Percentiles rank a stretch among this genome's conserved stretches.
phyloP scores from a whole-genome alignment of 2,888 invertebrate genomes.

The Andrena praecox region DNA sequence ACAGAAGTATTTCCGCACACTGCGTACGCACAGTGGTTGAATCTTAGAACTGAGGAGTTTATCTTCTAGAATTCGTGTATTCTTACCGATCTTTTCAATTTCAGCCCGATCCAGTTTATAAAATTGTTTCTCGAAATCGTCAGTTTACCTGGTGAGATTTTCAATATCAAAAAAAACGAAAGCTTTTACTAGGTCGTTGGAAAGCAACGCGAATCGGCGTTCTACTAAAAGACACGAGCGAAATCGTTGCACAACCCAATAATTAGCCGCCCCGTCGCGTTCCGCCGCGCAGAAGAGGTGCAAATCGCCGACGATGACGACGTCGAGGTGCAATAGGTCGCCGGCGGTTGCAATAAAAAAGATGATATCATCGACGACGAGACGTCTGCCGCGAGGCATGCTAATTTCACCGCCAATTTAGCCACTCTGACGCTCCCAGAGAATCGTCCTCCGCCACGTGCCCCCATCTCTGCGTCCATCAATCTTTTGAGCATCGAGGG shows the following conservation, averaged over 20 bases:
- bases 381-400: constrained; percentile 34
- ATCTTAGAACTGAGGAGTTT: too few relatives aligned
- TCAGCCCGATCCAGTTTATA: too few relatives aligned
- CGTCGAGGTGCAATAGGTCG: constrained; percentile 45
- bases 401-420: constrained; percentile 41
- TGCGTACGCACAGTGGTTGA: too few relatives aligned
- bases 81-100: too few relatives aligned
- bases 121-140: too few relatives aligned
- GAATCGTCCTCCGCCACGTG: neutral
- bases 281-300: constrained; percentile 13
- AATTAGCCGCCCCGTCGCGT: constrained; percentile 15
- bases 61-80: too few relatives aligned
- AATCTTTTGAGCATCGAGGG: neutral
- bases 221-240: neutral
- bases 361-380: constrained; percentile 51
- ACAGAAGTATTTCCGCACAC: too few relatives aligned
- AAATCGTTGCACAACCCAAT: neutral
- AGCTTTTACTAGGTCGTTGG: neutral
- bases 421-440: constrained; percentile 2
- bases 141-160: neutral
- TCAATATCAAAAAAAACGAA: neutral
- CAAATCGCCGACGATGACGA: constrained; percentile 30
- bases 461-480: neutral
- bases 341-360: constrained; percentile 35
- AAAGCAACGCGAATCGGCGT: neutral